Conservation (phyloP, 2,113 vertebrate genomes). For the Agapornis roseicollis region DNA sequence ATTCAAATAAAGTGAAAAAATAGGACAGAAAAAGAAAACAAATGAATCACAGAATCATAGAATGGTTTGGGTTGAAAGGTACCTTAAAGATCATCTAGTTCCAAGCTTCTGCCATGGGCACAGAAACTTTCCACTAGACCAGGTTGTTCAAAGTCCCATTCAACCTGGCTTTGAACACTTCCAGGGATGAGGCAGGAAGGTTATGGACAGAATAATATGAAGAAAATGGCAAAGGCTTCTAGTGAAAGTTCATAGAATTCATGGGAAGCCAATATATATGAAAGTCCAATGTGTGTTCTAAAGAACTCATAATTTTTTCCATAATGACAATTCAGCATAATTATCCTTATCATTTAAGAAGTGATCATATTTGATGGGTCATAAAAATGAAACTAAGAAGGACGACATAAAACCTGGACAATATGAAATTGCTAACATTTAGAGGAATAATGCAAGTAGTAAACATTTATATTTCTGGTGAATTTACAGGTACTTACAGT, state of each 20-base stretch:
- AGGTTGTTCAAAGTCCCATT: background rate
- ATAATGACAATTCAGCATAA: background rate
- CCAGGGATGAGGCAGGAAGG: accelerated
- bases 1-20: background rate
- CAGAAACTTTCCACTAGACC: background rate
- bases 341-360: background rate
- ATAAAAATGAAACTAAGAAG: background rate
- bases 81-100: background rate
- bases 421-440: background rate
- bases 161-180: background rate
- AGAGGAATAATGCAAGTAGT: background rate
- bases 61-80: background rate
- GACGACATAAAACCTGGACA: background rate
- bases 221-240: background rate
- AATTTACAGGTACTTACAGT: background rate
- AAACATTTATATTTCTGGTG: background rate
- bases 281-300: background rate
- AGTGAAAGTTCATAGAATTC: background rate
- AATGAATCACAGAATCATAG: background rate
- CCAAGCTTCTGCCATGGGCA: background rate
- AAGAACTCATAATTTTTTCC: background rate
- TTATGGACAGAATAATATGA: background rate
- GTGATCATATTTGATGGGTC: background rate
- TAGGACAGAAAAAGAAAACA: background rate
- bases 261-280: background rate